Evolutionary conservation across 2,888 invertebrate species (phyloP), one percentile per base, ranked within the genome.

Genomic region (Stramonita haemastoma): DNA sequence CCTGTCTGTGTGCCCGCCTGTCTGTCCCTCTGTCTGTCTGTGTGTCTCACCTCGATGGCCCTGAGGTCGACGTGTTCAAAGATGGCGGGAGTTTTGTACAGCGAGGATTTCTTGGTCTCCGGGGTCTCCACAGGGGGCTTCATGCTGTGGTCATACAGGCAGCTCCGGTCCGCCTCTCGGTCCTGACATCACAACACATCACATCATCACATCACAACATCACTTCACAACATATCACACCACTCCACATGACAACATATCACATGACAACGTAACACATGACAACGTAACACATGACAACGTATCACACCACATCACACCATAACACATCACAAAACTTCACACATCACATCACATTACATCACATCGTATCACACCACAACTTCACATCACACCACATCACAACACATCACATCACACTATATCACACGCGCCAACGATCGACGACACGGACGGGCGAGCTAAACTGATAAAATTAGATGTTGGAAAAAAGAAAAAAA

Each of bases 21-120:
- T 46, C 46, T 46, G 8, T 8, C 46, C 8, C 4, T 46, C 46
- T 46, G 46, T 46, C 46, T 26, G 26, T 13, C 66, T 66, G 66
- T 22, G 1, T 66, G 66, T 84, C 91, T 83, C 92, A 96, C 96
- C 94, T 96, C 96, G 88, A 99, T 99, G 94, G 99, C 99, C 93
- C 98, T 98, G 96, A 98, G 98, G 96, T 99, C 99, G 89, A 99
- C 98, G 94, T 98, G 98, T 93, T 98, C 97, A 96, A 99, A 99
- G 95, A 99, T 98, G 77, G 97, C 97, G 0, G 99, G 99, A 96
- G 98, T 98, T 86, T 98, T 98, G 96, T 99, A 99, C 92, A 99
- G 98, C 95, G 98, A 96, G 96, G 91, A 87, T 88, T 95, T 95
- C 91, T 93, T 93, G 13, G 92, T 92, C 87, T 94, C 94, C 36